Percentiles rank a stretch among this genome's conserved stretches.
phyloP scores from a whole-genome alignment of 2,797 vertebrate species.

The Sitta carolinensis region DNA sequence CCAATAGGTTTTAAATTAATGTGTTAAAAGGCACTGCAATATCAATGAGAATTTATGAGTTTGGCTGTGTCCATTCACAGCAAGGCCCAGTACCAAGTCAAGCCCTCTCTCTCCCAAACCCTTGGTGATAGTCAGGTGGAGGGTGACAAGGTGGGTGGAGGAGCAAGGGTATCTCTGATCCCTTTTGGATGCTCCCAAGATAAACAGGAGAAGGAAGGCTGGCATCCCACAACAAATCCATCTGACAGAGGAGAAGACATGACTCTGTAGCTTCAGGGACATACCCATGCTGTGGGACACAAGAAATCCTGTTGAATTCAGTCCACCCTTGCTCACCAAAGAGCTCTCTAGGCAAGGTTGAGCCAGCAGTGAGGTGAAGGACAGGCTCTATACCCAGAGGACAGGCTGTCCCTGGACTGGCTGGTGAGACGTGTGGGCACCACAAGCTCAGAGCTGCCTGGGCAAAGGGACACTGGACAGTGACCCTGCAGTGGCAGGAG shows the following conservation, averaged over 20 bases:
- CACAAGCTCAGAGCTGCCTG: fast-evolving
- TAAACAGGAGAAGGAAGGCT: neutral
- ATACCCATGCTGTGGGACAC: fast-evolving
- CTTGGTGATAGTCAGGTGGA: neutral
- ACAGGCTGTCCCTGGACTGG: too few species aligned
- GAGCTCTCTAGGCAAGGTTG: neutral
- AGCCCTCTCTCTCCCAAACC: neutral
- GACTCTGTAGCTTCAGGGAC: neutral
- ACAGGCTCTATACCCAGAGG: neutral
- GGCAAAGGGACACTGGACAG: neutral
- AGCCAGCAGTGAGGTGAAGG: neutral
- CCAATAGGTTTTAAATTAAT: neutral
- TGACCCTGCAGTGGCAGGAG: neutral
- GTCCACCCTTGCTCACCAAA: too few species aligned
- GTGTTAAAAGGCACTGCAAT: neutral
- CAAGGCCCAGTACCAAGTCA: neutral
- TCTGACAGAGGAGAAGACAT: neutral
- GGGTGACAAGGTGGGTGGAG: neutral
- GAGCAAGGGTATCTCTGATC: too few species aligned
- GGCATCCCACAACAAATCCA: neutral
- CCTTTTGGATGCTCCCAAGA: neutral
- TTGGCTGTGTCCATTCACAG: neutral
- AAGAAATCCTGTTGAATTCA: neutral
- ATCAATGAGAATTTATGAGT: neutral
- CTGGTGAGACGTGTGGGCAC: neutral